Evolutionary conservation across 1,140 invertebrate genomes (phyloP), one percentile per base, ranked within the genome.

Genomic region (Nomia melanderi): DNA sequence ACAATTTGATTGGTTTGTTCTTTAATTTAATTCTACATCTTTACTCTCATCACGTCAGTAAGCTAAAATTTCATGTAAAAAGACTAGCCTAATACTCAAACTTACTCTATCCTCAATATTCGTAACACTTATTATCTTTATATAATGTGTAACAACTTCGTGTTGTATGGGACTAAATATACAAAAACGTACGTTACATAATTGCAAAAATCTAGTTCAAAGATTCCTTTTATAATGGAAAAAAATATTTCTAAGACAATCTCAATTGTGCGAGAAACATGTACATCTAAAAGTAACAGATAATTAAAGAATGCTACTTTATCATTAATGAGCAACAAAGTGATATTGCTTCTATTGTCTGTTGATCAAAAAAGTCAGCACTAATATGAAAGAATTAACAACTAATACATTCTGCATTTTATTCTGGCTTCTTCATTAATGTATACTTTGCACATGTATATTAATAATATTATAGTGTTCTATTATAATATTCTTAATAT

Each of bases 51-150:
- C 12, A 8, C 11, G 54, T 81, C 17, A 72, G n/a, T 47, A 44
- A 56, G 59, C 64, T 78, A 60, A 39, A 53, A 73, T 72, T 79
- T 67, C 33, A 73, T 81, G 71, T 84, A 81, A 84, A 84, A 85
- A 82, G 70, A 74, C 14, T 63, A 60, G 14, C 27, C 81, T 81
- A 81, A 44, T 78, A 75, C 59, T 81, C 41, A 59, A 73, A 76
- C 39, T 79, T 79, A 82, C 44, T 62, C 65, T 82, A 78, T 72
- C 12, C 47, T 83, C 41, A 65, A 82, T 75, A 53, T 36, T 33
- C 33, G 44, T 50, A 54, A 73, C 39, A 17, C 31, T 65, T 74
- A 74, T n/a, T 74, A 73, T 73, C 47, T 25, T 54, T 20, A 29
- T 60, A 20, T 33, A 77, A 78, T 59, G 39, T 41, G 23, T 71